Base-by-base conservation (phyloP, 2,888 invertebrate genomes). In the Meandrusa payeni region DNA sequence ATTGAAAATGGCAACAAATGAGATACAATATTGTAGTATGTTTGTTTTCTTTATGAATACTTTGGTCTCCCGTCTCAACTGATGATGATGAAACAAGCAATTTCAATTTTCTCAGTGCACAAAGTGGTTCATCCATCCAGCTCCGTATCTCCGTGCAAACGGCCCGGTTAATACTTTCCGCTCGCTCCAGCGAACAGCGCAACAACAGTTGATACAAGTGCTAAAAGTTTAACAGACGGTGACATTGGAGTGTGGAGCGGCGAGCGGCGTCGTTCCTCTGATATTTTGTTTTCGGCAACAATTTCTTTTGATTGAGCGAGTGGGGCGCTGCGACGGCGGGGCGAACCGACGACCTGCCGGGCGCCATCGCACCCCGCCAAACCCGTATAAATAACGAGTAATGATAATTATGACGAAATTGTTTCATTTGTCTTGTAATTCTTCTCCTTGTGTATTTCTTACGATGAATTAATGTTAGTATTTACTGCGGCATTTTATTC, bases 211-310 rank as follows among this genome's bases (percentile, higher is more conserved):
- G 31, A 24, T 37, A 2, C 17, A 31, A 15, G 7, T 22, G 22
- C 20, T 31, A 31, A 10, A 22, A 38, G 37, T 43, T 24, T 19
- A 33, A 31, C 43, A 38, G 38, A 43, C 38, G 38, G 36, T 42
- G 38, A 43, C 38, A 43, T 27, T 38, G 43, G 36, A 13, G 13
- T 28, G n/a, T n/a, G n/a, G n/a, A n/a, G n/a, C n/a, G n/a, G n/a
- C n/a, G n/a, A n/a, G n/a, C n/a, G 13, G 38, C 37, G 31, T 13
- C 31, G 24, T 26, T 28, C 20, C 15, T 11, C 10, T 20, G 27
- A 31, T 32, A 43, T 43, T 43, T 43, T 43, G 43, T 43, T 43
- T 43, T 43, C 26, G 38, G 27, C 20, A 43, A 43, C 43, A 38
- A 38, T 43, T 26, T 31, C 33, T 22, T 41, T 41, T 41, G 41